A percentile compares a stretch with the other conserved stretches of the same genome.
These are phyloP conservation scores for Palythoa grandiflora DNA, from an alignment of 92 coral and sea anemone genomes.

Conservation along the genomic window DNA sequence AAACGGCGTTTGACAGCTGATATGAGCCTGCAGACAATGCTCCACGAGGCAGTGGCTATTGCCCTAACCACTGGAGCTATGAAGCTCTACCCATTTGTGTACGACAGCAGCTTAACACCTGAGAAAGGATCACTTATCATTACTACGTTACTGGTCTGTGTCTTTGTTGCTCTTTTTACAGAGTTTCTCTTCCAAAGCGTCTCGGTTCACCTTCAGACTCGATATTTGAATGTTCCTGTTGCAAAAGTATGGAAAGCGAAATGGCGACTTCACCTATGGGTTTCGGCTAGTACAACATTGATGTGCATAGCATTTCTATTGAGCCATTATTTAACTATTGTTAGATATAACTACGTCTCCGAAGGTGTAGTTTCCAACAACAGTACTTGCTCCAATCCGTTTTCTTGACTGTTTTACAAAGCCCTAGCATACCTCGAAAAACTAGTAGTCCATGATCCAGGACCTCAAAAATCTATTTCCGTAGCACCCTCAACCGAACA, in stretches of 20 bases:
- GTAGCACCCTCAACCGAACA: no score
- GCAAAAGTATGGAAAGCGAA: conserved; percentile 32
- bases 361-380: not conserved
- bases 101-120: conserved; percentile 15
- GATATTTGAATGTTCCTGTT: conserved; percentile 32
- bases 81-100: conserved; percentile 17
- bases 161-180: conserved; percentile 26
- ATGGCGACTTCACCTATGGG: conserved; percentile 36
- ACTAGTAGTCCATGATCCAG: no score
- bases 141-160: not conserved
- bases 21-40: conserved; percentile 43
- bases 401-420: not conserved
- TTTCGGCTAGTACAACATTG: conserved; percentile 30
- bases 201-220: conserved; percentile 32
- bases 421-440: not conserved
- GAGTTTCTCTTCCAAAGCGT: conserved; percentile 25
- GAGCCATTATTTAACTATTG: conserved; percentile 16
- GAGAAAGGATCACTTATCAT: conserved; percentile 17
- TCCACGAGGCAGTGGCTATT: conserved; percentile 34
- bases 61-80: conserved; percentile 16
- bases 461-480: no score
- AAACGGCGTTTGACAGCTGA: conserved; percentile 21
- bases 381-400: conserved; percentile 4
- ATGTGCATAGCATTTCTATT: conserved; percentile 28
- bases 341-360: conserved; percentile 9